phyloP scores from a whole-genome alignment of 2,113 vertebrate genomes.

The Kobus ellipsiprymnus region DNA sequence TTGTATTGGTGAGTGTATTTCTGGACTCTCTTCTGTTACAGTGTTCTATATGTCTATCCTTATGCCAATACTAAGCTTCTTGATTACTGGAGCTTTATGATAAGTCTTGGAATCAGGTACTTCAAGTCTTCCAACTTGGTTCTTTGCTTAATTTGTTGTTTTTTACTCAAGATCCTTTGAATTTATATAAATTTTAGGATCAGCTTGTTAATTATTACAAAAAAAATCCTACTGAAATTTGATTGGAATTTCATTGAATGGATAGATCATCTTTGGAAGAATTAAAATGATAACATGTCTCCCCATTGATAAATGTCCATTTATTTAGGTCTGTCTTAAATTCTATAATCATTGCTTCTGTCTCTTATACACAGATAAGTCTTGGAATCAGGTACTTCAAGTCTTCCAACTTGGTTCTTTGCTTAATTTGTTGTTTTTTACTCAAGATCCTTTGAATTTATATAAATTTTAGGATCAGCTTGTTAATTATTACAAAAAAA shows the following conservation, averaged over 20 bases:
- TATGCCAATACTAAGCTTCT: neutral
- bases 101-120: neutral
- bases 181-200: neutral
- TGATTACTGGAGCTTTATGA: neutral
- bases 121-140: neutral
- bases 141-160: neutral
- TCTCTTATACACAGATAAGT: no score
- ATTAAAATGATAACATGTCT: neutral
- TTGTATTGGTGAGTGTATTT: neutral
- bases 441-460: neutral
- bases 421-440: neutral
- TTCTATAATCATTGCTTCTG: neutral
- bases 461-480: neutral
- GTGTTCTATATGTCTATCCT: neutral
- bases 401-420: neutral
- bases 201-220: neutral
- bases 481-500: neutral
- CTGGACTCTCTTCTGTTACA: neutral
- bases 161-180: neutral
- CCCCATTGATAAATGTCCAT: neutral
- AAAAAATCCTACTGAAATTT: neutral
- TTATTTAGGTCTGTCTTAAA: neutral
- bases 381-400: neutral
- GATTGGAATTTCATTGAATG: neutral
- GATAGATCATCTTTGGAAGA: neutral